Percentiles rank a stretch among this genome's conserved stretches.
Evolutionary conservation across 2,113 vertebrate genomes (phyloP).

Genomic region (Casuarius casuarius): DNA sequence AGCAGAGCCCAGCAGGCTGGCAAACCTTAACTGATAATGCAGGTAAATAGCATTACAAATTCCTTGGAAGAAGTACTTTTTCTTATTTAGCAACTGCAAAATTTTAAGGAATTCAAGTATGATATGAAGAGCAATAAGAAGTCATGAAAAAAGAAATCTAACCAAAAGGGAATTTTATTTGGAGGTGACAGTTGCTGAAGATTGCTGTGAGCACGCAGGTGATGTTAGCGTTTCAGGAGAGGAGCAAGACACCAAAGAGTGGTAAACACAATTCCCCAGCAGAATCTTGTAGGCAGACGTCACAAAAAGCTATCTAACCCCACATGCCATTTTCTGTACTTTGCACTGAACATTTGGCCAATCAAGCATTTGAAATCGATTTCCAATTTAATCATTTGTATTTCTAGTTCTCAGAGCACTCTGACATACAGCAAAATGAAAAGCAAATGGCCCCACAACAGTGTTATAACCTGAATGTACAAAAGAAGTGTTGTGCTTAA

Average conservation of each 20-base stretch:
- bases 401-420: slow-evolving; percentile 1
- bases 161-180: not conserved
- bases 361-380: not conserved
- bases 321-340: not conserved
- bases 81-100: not conserved
- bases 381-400: slow-evolving; percentile 20
- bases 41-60: not conserved
- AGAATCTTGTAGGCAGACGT: not conserved
- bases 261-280: not conserved
- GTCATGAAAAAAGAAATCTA: not conserved
- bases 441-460: not conserved
- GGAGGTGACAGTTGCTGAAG: not conserved
- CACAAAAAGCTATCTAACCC: not conserved
- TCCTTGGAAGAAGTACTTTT: not conserved
- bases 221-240: not conserved
- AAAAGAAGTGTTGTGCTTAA: not conserved
- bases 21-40: not conserved
- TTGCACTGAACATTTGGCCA: not conserved
- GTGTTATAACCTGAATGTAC: not conserved
- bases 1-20: not conserved
- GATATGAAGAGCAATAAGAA: not conserved
- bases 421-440: not conserved
- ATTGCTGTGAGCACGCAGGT: accelerated
- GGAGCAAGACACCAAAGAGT: not conserved
- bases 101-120: not conserved